Base-by-base conservation (phyloP, 2,888 invertebrate genomes). In the Xestobium rufovillosum region DNA sequence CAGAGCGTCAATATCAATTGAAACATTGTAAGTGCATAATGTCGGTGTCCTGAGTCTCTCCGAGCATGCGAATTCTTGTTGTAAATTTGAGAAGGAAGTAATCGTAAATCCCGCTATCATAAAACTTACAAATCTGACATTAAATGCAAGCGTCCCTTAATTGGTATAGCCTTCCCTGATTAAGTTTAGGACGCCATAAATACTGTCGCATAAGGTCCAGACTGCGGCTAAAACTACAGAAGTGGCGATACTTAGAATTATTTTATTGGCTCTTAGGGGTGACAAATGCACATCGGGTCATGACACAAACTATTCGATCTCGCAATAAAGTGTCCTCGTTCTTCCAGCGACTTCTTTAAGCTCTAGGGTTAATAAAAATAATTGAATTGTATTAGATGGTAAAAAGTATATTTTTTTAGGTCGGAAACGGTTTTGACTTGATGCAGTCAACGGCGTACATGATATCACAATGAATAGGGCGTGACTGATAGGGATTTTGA, bases 211-310 rank as follows among this genome's bases (percentile, higher is more conserved):
- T 60, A 60, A 60, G 58, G 63, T 61, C 61, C 61, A 59, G 56
- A 55, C 45, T 42, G 8, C 11, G 26, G 26, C 52, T 50, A 53
- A 57, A 56, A 57, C 56, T 55, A 52, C 49, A 52, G 53, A 51
- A 54, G 55, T 56, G 53, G 56, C 53, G 55, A 58, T 56, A 57
- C 59, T 62, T 52, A 52, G 59, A 57, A 63, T 65, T 61, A 64
- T 65, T 66, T 66, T 66, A 66, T 66, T 63, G 63, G 62, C 56
- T 55, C 64, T 65, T 55, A 41, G 47, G 47, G 51, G 61, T 66
- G 66, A 67, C 62, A 64, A 65, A 67, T 65, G 65, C 60, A 62
- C 60, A 59, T 54, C 61, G 59, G 66, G 65, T 67, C 65, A 56
- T 62, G 67, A 66, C 67, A 62, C 63, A 65, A 65, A 66, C 60